A percentile compares a stretch with the other conserved stretches of the same genome.
These are phyloP conservation scores for Tapera naevia DNA, from an alignment of 2,797 vertebrate genomes.

Conservation along the genomic window DNA sequence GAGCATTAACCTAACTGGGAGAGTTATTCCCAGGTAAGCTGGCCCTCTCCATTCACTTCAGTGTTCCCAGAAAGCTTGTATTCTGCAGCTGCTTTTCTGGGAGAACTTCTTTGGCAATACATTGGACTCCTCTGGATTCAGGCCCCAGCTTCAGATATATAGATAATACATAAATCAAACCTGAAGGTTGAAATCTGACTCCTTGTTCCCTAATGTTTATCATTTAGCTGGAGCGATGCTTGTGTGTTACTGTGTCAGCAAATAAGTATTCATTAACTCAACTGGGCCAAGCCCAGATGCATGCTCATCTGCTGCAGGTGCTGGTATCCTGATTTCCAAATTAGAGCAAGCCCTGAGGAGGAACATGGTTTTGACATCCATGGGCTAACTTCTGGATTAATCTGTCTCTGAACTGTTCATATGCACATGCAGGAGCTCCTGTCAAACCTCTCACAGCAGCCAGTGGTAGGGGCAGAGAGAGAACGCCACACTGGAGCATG, in stretches of 20 bases:
- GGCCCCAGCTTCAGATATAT: not conserved
- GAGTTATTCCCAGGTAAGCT: not conserved
- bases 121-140: not conserved
- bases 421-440: not conserved
- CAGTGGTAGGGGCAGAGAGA: not conserved
- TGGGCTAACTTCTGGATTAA: not conserved
- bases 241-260: not conserved
- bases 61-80: not conserved
- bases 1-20: not conserved
- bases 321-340: not conserved
- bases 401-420: not conserved
- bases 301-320: not conserved
- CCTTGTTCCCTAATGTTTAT: not conserved
- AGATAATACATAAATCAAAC: not conserved
- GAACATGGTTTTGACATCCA: not conserved
- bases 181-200: not conserved
- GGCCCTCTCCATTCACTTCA: not conserved
- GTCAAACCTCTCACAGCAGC: not conserved
- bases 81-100: not conserved
- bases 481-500: accelerated
- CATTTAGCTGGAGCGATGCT: not conserved
- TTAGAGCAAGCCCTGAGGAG: not conserved
- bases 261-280: not conserved
- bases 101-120: not conserved
- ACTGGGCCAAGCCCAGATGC: not conserved